Percentiles rank a stretch among this genome's conserved stretches.
Evolutionary conservation across 2,113 vertebrate genomes (phyloP).

Genomic region (Amphiprion ocellaris): DNA sequence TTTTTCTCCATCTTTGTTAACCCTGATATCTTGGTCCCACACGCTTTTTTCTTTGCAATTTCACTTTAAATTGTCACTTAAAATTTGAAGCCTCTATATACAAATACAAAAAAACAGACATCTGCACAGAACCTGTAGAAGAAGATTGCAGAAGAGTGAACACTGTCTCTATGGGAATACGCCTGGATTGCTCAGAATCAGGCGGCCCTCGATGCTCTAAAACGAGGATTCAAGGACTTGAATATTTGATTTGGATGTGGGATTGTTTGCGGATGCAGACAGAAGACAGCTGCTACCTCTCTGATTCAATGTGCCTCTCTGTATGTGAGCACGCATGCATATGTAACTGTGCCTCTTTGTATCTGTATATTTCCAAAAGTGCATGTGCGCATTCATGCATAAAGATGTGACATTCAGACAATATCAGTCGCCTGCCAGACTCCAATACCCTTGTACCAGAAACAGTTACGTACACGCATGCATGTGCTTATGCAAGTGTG

Average conservation of each 20-base stretch:
- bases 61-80: slow-evolving; percentile 8
- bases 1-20: slow-evolving; percentile 8
- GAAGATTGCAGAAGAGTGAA: slow-evolving; percentile 8
- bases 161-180: background rate
- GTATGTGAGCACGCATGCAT: background rate
- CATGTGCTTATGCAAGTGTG: background rate
- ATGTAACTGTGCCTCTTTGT: background rate
- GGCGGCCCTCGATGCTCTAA: slow-evolving; percentile 17
- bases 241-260: slow-evolving; percentile 42
- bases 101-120: background rate
- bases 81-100: background rate
- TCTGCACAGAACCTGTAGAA: background rate
- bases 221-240: background rate
- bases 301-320: background rate
- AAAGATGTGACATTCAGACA: slow-evolving; percentile 67
- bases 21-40: background rate
- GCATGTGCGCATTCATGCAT: slow-evolving; percentile 43
- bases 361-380: slow-evolving; percentile 27
- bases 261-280: slow-evolving; percentile 39
- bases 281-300: slow-evolving; percentile 35
- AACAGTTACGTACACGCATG: slow-evolving; percentile 27
- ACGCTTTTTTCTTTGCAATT: slow-evolving; percentile 15
- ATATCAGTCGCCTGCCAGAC: slow-evolving; percentile 41
- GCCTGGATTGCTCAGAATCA: slow-evolving; percentile 4
- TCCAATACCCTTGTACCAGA: slow-evolving; percentile 48